Conservation (phyloP, 2,888 invertebrate species). For the Aspidiotus destructor region DNA sequence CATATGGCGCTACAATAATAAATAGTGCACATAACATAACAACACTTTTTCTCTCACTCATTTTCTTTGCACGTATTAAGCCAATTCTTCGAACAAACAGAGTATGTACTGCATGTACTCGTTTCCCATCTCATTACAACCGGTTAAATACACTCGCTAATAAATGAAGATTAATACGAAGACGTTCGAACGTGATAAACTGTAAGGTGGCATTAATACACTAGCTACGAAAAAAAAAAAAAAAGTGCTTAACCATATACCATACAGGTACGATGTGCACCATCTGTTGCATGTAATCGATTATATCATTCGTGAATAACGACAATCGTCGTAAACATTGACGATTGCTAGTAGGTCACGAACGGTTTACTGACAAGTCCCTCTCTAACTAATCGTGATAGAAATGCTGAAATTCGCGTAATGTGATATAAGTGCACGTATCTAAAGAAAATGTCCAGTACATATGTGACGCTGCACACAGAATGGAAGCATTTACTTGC, state of each 20-base stretch:
- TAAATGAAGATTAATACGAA: background rate
- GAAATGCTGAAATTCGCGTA: constrained; percentile 5
- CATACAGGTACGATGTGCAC: constrained; percentile 11
- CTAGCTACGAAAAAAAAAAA: background rate
- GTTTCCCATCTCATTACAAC: constrained; percentile 9
- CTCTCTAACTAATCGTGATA: constrained; percentile 10
- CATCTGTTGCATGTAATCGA: constrained; percentile 32
- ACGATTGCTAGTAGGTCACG: constrained; percentile 29
- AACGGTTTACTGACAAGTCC: constrained; percentile 25
- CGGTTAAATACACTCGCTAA: constrained; percentile 3
- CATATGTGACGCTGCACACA: no score
- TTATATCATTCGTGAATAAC: constrained; percentile 30
- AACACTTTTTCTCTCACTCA: background rate
- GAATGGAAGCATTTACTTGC: no score
- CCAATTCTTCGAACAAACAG: constrained; percentile 6
- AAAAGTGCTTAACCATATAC: background rate
- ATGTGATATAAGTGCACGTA: no score
- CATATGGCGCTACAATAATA: constrained; percentile 26
- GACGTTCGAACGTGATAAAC: constrained; percentile 2
- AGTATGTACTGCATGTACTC: background rate
- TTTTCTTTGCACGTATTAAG: background rate
- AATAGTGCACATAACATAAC: constrained; percentile 8
- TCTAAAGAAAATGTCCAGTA: no score
- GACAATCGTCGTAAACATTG: constrained; percentile 22
- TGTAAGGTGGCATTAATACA: constrained; percentile 2